Base-by-base conservation (phyloP, 2,797 vertebrate species). In the Anguilla megastoma region DNA sequence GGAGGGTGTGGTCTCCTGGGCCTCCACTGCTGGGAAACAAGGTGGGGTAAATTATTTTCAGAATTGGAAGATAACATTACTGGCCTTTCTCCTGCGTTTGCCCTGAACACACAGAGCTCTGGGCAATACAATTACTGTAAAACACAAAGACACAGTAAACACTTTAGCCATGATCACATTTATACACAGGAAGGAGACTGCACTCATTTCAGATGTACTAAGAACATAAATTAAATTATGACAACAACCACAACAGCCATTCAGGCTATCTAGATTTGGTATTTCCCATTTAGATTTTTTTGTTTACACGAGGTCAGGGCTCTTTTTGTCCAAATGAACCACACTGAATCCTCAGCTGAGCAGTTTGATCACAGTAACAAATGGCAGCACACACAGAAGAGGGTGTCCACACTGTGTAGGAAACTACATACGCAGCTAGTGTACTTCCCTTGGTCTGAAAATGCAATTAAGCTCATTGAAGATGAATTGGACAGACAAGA, bases 1-100 rank as follows among this genome's bases (percentile, higher is more conserved):
- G 12, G 90, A 50, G 58, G 24, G 21, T 85, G 82, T 89, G 88
- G 45, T 92, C 88, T 89, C 30, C 45, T 66, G 60, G 48, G 10
- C 14, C 80, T 21, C 89, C 90, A 10, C 0, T 79, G 63, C 88
- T 76, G 91, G 27, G 88, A 88, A 0, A 88, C 88, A 76, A 85
- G 0, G 0, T 82, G 7, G 45, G 27, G 0, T 36, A n/a, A 16
- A 2, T 14, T 30, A 52, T 66, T 16, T 48, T 50, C 16, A 9
- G 79, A 7, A 50, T 3, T 18, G 5, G 2, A 7, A 86, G n/a
- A 86, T 14, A 74, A 10, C 58, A n/a, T 60, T 24, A 88, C 56
- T n/a, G 1, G 21, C 9, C 69, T 3, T 3, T 2, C 33, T 80
- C 71, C 30, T 86, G 45, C 3, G 41, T 2, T 8, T 2, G 2